Evolutionary conservation across 2,113 vertebrate genomes (phyloP).

Genomic region (Poecilia latipinna): DNA sequence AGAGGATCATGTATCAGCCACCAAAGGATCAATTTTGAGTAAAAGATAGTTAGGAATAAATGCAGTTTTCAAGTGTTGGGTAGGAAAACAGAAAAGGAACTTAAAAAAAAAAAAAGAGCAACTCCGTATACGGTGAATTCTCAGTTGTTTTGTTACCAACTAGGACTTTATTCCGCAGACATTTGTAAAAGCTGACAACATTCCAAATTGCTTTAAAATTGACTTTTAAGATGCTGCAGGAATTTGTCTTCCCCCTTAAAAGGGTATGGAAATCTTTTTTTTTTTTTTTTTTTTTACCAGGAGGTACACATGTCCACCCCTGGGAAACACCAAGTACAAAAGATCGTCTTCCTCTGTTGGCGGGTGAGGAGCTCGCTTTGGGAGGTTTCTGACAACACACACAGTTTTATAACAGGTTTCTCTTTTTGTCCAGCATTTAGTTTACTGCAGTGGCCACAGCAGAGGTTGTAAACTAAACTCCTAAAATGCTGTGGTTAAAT

Average conservation of each 20-base stretch:
- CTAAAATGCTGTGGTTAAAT: neutral
- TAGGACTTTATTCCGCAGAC: constrained; percentile 17
- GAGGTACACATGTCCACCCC: constrained; percentile 28
- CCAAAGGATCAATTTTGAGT: constrained; percentile 16
- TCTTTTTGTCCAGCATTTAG: neutral
- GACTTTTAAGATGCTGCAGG: constrained; percentile 19
- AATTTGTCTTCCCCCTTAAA: constrained; percentile 41
- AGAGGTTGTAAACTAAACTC: constrained; percentile 2
- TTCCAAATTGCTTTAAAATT: constrained; percentile 35
- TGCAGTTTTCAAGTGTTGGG: neutral
- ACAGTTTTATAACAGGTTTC: neutral
- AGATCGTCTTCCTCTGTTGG: constrained; percentile 33
- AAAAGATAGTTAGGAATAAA: constrained; percentile 18
- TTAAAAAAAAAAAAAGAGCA: constrained; percentile 16
- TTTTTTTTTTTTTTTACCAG: neutral
- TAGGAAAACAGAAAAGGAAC: neutral
- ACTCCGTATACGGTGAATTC: constrained; percentile 35
- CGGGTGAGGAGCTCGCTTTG: neutral
- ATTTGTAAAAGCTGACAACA: constrained; percentile 46
- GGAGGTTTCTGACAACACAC: constrained; percentile 26
- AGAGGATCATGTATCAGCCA: constrained; percentile 5
- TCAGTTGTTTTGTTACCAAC: constrained; percentile 44
- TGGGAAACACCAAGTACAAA: constrained; percentile 36
- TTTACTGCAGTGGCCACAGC: neutral
- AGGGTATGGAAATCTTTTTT: constrained; percentile 29